Evolutionary conservation across 2,888 invertebrate species (phyloP), one percentile per base, ranked within the genome.

Genomic region (Galerucella calmariensis): DNA sequence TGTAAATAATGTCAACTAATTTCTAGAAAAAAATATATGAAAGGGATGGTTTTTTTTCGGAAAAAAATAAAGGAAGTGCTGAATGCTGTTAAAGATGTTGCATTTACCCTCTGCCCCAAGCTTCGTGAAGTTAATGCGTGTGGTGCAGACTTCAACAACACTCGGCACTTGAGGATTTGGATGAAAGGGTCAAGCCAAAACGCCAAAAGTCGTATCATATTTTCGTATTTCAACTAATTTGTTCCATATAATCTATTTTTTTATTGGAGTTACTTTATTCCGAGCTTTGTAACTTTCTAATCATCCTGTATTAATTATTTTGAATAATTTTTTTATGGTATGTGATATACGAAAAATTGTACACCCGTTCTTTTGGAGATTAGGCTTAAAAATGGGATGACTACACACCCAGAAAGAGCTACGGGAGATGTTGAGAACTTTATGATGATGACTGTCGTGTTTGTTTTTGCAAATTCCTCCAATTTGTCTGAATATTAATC

Each of bases 101-200:
- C 84, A 83, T 83, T 81, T 76, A 84, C 85, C 86, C 85, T 82
- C 81, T 81, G 84, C 84, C 85, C 86, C 86, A 85, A 86, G 85
- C 85, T 81, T 75, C 77, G 84, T 84, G 85, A 83, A 72, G 83
- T 85, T 86, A 84, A 80, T 84, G 86, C 86, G 86, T 87, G 86
- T 85, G 83, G 86, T 87, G 87, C 86, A 86, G 88, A 87, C 88
- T 86, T 87, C 86, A 87, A 87, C 88, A 88, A 85, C 86, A 86
- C 85, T 86, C 86, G 82, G 82, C 78, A 72, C n/a, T 24, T 48
- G 11, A n/a, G 67, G 79, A 75, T 72, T 56, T 46, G 66, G 59
- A 51, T 67, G 61, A 56, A 10, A 56, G 10, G 56, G 16, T 20
- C 10, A 2, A 56, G 16, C 10, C 16, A 56, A 16, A 16, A 16